phyloP scores from a whole-genome alignment of 2,113 vertebrate species.

The Etheostoma spectabile region DNA sequence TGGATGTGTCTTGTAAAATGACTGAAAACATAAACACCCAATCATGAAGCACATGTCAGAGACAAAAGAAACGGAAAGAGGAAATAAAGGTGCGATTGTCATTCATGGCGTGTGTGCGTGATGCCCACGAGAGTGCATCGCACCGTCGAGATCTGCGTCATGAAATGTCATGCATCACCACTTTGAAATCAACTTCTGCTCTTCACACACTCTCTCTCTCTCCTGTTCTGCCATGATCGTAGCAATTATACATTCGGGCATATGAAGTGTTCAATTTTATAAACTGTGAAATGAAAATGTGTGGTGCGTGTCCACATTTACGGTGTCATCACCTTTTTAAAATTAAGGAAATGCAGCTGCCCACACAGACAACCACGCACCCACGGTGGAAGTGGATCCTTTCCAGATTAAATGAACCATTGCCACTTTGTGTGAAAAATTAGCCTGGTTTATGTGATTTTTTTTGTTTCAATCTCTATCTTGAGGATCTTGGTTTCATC shows the following conservation, averaged over 20 bases:
- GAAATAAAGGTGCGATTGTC: slow-evolving; percentile 5
- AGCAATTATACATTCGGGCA: neutral
- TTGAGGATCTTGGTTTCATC: slow-evolving; percentile 12
- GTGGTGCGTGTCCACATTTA: neutral
- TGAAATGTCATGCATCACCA: slow-evolving; percentile 48
- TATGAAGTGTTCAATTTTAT: neutral
- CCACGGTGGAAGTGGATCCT: neutral
- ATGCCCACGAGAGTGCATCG: slow-evolving; percentile 15
- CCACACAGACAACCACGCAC: neutral
- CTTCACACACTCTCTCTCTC: neutral
- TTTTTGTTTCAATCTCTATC: neutral
- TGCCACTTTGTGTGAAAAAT: slow-evolving; percentile 18
- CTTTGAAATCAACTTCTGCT: slow-evolving; percentile 43
- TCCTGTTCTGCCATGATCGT: neutral
- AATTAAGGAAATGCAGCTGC: slow-evolving; percentile 12
- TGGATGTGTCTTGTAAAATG: slow-evolving; percentile 19
- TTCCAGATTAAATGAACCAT: slow-evolving; percentile 8
- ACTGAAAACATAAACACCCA: slow-evolving; percentile 20
- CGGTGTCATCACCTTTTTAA: neutral
- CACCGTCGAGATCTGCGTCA: slow-evolving; percentile 21
- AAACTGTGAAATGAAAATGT: slow-evolving; percentile 15
- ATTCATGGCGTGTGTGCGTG: slow-evolving; percentile 3
- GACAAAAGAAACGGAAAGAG: slow-evolving; percentile 1
- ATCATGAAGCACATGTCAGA: slow-evolving; percentile 28
- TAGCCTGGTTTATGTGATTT: neutral